phyloP scores from a whole-genome alignment of 2,797 vertebrate species.

The Avahi laniger region DNA sequence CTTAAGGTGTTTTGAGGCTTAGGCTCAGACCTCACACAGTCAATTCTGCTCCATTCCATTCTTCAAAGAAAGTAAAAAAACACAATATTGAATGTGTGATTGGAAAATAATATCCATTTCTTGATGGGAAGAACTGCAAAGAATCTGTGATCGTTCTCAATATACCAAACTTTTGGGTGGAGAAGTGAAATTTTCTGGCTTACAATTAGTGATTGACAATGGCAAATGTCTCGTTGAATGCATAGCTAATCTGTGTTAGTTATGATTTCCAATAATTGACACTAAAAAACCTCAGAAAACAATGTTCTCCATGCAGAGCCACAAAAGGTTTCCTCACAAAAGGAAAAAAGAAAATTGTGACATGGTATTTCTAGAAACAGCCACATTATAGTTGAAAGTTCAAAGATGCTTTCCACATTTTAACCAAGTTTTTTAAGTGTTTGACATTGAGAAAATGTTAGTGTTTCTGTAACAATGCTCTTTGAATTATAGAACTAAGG shows the following conservation, averaged over 20 bases:
- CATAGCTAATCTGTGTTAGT: background rate
- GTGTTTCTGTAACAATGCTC: background rate
- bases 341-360: background rate
- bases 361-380: background rate
- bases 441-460: background rate
- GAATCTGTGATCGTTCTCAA: background rate
- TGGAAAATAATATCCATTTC: background rate
- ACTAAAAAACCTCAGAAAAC: background rate
- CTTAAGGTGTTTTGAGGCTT: background rate
- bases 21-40: background rate
- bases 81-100: background rate
- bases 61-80: background rate
- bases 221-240: background rate
- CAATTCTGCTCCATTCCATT: background rate
- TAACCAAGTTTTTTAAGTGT: background rate
- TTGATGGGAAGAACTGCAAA: background rate
- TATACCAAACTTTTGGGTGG: background rate
- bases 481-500: background rate
- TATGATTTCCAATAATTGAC: background rate
- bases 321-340: background rate
- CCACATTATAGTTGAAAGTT: background rate
- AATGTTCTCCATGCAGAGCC: background rate
- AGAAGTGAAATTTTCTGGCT: background rate
- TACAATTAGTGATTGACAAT: background rate
- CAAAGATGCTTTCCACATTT: constrained; percentile 29